Evolutionary conservation across 1,140 invertebrate species (phyloP).

Genomic region (Bradysia coprophila): DNA sequence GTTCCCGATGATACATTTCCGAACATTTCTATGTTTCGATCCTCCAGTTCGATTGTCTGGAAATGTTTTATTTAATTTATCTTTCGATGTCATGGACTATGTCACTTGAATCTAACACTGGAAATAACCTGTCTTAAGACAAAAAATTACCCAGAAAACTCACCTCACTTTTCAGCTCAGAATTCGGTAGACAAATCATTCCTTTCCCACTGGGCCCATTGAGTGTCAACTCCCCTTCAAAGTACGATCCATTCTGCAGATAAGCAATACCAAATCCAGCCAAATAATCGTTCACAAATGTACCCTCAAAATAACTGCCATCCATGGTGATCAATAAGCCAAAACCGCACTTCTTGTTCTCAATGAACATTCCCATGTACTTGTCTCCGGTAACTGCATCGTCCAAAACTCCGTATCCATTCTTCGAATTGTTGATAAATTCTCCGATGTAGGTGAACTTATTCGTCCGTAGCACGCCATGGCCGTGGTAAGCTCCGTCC

Average conservation of each 20-base stretch:
- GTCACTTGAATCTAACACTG: too few relatives aligned
- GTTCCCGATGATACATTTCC: conserved; percentile 28
- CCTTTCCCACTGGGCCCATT: conserved; percentile 49
- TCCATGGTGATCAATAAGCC: conserved; percentile 73
- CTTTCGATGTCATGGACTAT: too few relatives aligned
- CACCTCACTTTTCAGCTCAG: conserved; percentile 12
- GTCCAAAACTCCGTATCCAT: conserved; percentile 76
- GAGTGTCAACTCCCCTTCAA: conserved; percentile 65
- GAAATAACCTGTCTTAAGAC: too few relatives aligned
- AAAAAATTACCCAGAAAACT: background rate
- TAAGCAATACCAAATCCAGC: conserved; percentile 72
- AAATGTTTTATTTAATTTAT: too few relatives aligned
- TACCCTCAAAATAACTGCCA: conserved; percentile 79
- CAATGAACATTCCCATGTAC: conserved; percentile 72
- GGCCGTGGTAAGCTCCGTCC: conserved; percentile 63
- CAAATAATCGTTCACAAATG: conserved; percentile 57
- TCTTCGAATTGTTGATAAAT: conserved; percentile 52
- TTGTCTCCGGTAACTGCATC: conserved; percentile 72
- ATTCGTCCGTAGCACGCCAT: conserved; percentile 64
- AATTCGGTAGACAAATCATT: conserved; percentile 56
- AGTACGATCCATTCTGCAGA: conserved; percentile 73
- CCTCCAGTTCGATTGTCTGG: conserved; percentile 4
- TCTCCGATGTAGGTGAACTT: conserved; percentile 74
- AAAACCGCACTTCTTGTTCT: conserved; percentile 60
- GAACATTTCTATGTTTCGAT: conserved; percentile 11